Conservation (phyloP, 2,888 invertebrate genomes). For the Rhingia campestris region DNA sequence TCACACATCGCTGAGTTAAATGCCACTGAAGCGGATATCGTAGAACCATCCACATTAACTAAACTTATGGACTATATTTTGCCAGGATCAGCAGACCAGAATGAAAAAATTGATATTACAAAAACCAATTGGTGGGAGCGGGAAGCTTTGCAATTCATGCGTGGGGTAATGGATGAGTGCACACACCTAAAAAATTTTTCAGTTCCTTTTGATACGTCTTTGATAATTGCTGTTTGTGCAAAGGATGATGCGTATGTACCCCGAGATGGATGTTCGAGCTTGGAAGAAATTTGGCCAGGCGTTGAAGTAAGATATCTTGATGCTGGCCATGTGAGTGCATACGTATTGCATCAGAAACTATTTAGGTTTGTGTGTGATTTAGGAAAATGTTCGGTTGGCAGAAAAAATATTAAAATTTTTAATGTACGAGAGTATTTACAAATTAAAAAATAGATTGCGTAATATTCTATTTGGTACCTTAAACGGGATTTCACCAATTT, state of each 20-base stretch:
- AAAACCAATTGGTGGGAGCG: conserved; percentile 89
- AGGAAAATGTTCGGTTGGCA: no score
- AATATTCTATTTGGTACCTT: no score
- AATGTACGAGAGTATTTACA: no score
- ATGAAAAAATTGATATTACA: conserved; percentile 84
- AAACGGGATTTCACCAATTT: no score
- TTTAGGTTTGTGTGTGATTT: conserved; percentile 87
- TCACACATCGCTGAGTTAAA: no score
- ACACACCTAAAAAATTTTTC: conserved; percentile 98
- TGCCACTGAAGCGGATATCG: not conserved
- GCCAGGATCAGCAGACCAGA: conserved; percentile 75
- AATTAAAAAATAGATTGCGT: no score
- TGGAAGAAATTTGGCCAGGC: conserved; percentile 97
- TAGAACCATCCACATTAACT: conserved; percentile 78
- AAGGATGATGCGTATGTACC: conserved; percentile 96
- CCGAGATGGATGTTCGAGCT: conserved; percentile 89
- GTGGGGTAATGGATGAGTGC: conserved; percentile 99
- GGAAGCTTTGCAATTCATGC: conserved; percentile 96
- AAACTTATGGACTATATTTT: conserved; percentile 81
- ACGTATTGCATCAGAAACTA: conserved; percentile 92
- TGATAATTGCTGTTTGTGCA: conserved; percentile 96
- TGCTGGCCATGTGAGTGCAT: conserved; percentile 94
- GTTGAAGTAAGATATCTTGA: conserved; percentile 93
- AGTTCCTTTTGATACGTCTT: conserved; percentile 91
- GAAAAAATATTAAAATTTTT: no score